Base-by-base conservation (phyloP, 2,888 invertebrate genomes). In the Drosophila acutilabella region DNA sequence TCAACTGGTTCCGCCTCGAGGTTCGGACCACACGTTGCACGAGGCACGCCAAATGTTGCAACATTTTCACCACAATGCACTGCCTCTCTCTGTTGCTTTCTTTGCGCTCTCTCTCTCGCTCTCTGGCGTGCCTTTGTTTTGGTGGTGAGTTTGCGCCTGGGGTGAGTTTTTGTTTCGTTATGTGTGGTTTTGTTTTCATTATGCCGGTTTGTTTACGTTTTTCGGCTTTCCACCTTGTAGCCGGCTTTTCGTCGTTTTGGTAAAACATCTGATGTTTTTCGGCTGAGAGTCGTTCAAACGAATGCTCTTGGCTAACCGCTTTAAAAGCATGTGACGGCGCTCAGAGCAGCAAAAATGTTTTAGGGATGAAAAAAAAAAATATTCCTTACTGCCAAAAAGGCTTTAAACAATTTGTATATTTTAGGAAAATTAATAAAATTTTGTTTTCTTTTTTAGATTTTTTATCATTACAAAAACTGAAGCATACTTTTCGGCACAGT, bases 131-230 rank as follows among this genome's bases (percentile, higher is more conserved):
- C n/a, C 18, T 36, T 50, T 70, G 69, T 77, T 71, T 52, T 53
- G 26, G 42, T 86, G 87, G 87, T 89, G 89, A 78, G 74, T 88
- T 80, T 82, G 83, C 82, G 82, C 74, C 18, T 48, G 51, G 38
- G 56, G 60, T 71, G 70, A 70, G 52, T 78, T 57, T 36, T 11
- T 13, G 18, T 47, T 60, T 30, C 47, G 18, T 42, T 51, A 18
- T 14, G 59, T 23, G 62, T 23, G 62, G 13, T 57, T 76, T 76
- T 76, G 80, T 74, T 77, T 64, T 67, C 74, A 78, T 80, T 85
- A 80, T 79, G 89, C 90, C 90, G 90, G 91, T 90, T 91, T 90
- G 90, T 90, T 90, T 90, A 91, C 89, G 85, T 91, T 91, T 89
- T 84, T 67, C 54, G 45, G 52, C 53, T 66, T 59, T 69, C 75